These are phyloP conservation scores for Erinaceus europaeus DNA, from an alignment of 2,113 vertebrate species.

Conservation along the genomic window DNA sequence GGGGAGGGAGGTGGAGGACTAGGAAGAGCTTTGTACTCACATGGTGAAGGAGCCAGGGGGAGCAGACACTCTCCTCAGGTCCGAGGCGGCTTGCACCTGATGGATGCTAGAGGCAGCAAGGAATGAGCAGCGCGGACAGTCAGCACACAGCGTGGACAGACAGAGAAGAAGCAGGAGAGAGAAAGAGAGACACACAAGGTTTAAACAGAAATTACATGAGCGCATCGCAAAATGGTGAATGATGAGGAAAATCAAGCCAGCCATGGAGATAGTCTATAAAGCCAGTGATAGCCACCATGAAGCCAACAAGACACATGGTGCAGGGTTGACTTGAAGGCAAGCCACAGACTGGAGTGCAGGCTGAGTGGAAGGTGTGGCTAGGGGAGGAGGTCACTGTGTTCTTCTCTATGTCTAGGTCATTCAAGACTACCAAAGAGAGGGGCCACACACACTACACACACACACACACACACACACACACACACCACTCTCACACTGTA, in stretches of 20 bases:
- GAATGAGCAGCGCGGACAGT: conserved; percentile 82
- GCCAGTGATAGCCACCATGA: conserved; percentile 67
- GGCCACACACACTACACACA: accelerated
- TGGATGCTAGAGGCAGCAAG: conserved; percentile 91
- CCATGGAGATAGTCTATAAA: conserved; percentile 69
- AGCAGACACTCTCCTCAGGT: conserved; percentile 98
- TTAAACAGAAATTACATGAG: conserved; percentile 84
- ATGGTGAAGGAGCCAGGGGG: conserved; percentile 98
- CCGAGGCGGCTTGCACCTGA: conserved; percentile 94
- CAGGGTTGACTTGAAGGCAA: conserved; percentile 24
- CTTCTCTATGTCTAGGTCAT: neutral
- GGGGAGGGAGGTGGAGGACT: neutral
- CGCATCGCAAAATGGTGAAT: conserved; percentile 71
- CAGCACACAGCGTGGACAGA: conserved; percentile 79
- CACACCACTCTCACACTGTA: neutral
- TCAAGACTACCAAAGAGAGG: neutral
- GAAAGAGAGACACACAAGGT: conserved; percentile 81
- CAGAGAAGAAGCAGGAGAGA: conserved; percentile 74
- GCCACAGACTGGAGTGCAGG: neutral
- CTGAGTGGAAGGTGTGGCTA: neutral
- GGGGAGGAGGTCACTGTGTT: neutral
- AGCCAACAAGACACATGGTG: conserved; percentile 74
- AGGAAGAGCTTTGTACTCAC: conserved; percentile 88
- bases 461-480: neutral
- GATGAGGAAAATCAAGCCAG: conserved; percentile 72